Evolutionary conservation across 2,888 invertebrate species (phyloP).

Genomic region (Panopea generosa): DNA sequence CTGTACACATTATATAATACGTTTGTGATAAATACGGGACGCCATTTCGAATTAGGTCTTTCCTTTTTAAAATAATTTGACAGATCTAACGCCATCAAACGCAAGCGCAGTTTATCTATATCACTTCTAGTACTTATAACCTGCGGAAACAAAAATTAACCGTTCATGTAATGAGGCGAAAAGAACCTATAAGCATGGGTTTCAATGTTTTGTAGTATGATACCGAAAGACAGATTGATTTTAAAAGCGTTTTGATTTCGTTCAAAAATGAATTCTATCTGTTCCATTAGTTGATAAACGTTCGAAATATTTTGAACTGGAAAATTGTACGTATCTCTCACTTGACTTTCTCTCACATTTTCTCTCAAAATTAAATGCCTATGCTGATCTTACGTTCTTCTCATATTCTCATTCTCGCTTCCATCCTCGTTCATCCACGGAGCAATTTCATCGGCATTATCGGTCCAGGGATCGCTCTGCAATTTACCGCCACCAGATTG

Average conservation of each 20-base stretch:
- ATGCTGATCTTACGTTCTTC: not conserved
- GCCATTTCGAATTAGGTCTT: constrained; percentile 9
- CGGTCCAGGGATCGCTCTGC: constrained; percentile 10
- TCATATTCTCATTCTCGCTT: not conserved
- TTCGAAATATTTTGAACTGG: not conserved
- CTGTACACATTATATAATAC: constrained; percentile 9
- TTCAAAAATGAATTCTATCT: not conserved
- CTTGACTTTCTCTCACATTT: not conserved
- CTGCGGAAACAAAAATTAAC: not conserved
- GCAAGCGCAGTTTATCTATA: not conserved
- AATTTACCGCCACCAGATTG: constrained; percentile 7
- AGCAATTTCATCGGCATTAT: not conserved
- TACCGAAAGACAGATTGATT: constrained; percentile 6
- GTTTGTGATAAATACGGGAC: constrained; percentile 3
- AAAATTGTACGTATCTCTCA: not conserved
- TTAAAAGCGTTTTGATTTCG: constrained; percentile 2
- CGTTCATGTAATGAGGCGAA: not conserved
- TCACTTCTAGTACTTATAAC: not conserved
- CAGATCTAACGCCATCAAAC: not conserved
- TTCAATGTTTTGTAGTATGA: constrained; percentile 1
- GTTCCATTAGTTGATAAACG: not conserved
- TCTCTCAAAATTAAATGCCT: constrained; percentile 4
- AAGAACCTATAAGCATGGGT: not conserved
- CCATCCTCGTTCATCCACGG: not conserved
- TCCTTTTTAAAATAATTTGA: not conserved